Conservation (phyloP, 2,888 invertebrate genomes). For the Sceliomorpha sp. region DNA sequence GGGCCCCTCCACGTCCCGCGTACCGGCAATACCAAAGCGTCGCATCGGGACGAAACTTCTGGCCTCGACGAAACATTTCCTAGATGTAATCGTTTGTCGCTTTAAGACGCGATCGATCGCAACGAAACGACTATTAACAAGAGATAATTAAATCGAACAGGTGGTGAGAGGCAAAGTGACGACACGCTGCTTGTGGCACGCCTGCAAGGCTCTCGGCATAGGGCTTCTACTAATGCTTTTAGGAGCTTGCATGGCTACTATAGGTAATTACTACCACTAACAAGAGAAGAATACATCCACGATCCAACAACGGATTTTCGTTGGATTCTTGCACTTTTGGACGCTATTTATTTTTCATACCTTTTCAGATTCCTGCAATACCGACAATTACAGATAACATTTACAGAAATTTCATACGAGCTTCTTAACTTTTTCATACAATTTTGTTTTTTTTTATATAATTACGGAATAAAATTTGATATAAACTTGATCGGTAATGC, state of each 20-base stretch:
- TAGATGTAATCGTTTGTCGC: slow-evolving; percentile 35
- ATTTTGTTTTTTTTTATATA: too few relatives aligned
- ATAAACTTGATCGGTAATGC: too few relatives aligned
- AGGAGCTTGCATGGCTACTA: slow-evolving; percentile 95
- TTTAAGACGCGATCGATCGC: slow-evolving; percentile 38
- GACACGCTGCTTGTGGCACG: slow-evolving; percentile 95
- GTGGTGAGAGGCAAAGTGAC: slow-evolving; percentile 94
- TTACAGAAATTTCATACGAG: too few relatives aligned
- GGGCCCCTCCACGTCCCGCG: too few relatives aligned
- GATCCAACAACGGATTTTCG: slow-evolving; percentile 17
- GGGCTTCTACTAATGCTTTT: slow-evolving; percentile 93
- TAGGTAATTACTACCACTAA: slow-evolving; percentile 84
- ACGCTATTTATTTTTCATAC: slow-evolving; percentile 14
- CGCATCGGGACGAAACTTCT: slow-evolving; percentile 9
- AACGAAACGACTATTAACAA: slow-evolving; percentile 51
- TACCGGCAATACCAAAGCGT: not conserved
- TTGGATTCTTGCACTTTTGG: slow-evolving; percentile 7
- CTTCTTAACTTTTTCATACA: too few relatives aligned
- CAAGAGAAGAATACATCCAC: slow-evolving; percentile 11
- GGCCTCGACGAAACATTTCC: slow-evolving; percentile 13
- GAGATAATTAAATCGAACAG: slow-evolving; percentile 77
- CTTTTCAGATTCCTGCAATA: too few relatives aligned
- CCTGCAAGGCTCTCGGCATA: slow-evolving; percentile 93
- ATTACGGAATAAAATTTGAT: too few relatives aligned
- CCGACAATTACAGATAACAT: too few relatives aligned